These are phyloP conservation scores for Papilio dardanus DNA, from an alignment of 1,140 invertebrate species.

Conservation along the genomic window DNA sequence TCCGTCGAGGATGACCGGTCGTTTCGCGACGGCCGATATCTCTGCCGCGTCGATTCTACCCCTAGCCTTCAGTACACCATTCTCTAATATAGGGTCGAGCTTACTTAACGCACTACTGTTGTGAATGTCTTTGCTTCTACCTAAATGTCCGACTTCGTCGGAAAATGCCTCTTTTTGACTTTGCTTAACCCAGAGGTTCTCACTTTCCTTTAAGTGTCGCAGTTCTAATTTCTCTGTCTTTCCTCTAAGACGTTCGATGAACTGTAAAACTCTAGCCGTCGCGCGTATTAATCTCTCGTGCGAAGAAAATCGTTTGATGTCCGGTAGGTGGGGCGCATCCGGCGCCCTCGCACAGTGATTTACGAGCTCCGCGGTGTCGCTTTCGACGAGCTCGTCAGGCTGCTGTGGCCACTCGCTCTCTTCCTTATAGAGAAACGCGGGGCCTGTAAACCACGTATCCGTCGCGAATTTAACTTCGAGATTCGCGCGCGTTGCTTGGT, in stretches of 20 bases:
- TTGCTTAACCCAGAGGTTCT: neutral
- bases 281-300: neutral
- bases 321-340: too few relatives aligned
- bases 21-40: neutral
- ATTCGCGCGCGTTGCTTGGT: neutral
- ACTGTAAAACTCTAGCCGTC: neutral
- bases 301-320: neutral
- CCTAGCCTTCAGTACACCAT: neutral
- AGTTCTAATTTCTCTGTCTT: neutral
- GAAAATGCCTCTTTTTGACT: neutral
- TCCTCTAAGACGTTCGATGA: neutral
- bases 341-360: too few relatives aligned
- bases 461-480: neutral
- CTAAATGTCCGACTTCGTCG: neutral
- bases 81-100: neutral
- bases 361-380: neutral
- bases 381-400: neutral
- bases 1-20: neutral
- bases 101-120: neutral
- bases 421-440: neutral
- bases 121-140: neutral
- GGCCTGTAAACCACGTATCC: constrained; percentile 18
- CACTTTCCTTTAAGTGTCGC: neutral
- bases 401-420: neutral
- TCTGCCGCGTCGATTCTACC: neutral